Evolutionary conservation across 2,113 vertebrate species (phyloP), one percentile per base, ranked within the genome.

Genomic region (Ailurus styani): DNA sequence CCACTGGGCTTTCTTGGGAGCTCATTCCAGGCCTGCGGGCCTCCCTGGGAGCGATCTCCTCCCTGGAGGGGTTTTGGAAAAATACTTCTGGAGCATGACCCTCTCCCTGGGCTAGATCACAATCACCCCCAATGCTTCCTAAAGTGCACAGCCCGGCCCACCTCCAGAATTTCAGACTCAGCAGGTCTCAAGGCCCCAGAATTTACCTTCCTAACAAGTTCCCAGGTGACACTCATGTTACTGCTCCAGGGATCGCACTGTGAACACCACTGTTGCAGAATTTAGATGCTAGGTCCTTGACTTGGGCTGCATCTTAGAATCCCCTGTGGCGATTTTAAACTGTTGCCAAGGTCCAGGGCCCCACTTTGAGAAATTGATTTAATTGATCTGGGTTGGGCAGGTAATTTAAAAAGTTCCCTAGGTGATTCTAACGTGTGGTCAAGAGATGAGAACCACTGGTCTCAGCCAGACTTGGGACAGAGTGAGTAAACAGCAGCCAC

Each of bases 1-100:
- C 54, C 3, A 2, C 18, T 37, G 17, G n/a, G 18, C 27, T 79
- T n/a, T 64, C 37, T 7, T 0, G 0, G 0, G 34, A 68, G 66
- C 29, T 68, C 92, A 34, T 47, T 47, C 50, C 40, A 31, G 40
- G 40, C 31, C 62, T 21, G 42, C 7, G 7, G 20, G 54, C 54
- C 42, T 72, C 40, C 9, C 86, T 7, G 21, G 23, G 45, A 62
- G 81, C 20, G 37, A 45, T 20, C 12, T 62, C n/a, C 31, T 64
- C 62, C 52, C 34, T 47, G 40, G 64, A 50, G 55, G 10, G 8
- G 25, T 54, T 83, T 57, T 66, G 66, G 34, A 82, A 55, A 47
- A 54, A 45, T 0, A 42, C 55, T 75, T 42, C 52, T 31, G 45
- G 82, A 42, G 4, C 21, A 5, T 4, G 21, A 29, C 66, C 54